Base-by-base conservation (phyloP, 23 tunicate species). In the Ascidia mentula region DNA sequence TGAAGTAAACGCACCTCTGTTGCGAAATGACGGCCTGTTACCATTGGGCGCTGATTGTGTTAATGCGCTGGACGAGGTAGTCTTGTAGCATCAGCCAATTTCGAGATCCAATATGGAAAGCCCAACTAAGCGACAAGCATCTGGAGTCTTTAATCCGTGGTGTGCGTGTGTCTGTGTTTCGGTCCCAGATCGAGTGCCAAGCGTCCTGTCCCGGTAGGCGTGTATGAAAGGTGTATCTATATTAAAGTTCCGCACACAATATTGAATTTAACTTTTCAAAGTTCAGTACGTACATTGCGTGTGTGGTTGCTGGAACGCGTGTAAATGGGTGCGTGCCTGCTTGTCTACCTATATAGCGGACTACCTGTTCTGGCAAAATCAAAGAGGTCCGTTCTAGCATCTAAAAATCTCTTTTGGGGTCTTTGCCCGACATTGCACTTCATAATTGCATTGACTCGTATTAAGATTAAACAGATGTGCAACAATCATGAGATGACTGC, bases 1-100 rank as follows among this genome's bases (percentile, higher is more conserved):
- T 77, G 90, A 91, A 53, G 89, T 91, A 30, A 91, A 91, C 72
- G 97, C 97, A 28, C 97, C 97, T 12, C 42, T 86, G 13, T 20
- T 28, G 31, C 24, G 18, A 13, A 69, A 53, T 45, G 40, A 40
- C 37, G 80, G 82, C 60, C 6, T 17, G 31, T 34, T 79, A 32
- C 90, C 84, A 13, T 35, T 46, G 45, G 90, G 77, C 33, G 74
- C 59, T 5, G 90, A 86, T 4, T 86, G 90, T 45, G 90, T 86
- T 28, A 74, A 86, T 42, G 77, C 82, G 9, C 61, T 86, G 60
- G 90, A 86, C 69, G 69, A 45, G 32, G 75, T 20, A 9, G 24
- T 53, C 22, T 20, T 53, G 65, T 53, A 53, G 65, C 65, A 28
- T 26, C 12, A 28, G 24, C 13, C 13, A 53, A 6, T 26, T 53